Percentiles rank a stretch among this genome's conserved stretches.
Evolutionary conservation across 2,888 invertebrate species (phyloP).

Genomic region (Hemicrepidius hirtus): DNA sequence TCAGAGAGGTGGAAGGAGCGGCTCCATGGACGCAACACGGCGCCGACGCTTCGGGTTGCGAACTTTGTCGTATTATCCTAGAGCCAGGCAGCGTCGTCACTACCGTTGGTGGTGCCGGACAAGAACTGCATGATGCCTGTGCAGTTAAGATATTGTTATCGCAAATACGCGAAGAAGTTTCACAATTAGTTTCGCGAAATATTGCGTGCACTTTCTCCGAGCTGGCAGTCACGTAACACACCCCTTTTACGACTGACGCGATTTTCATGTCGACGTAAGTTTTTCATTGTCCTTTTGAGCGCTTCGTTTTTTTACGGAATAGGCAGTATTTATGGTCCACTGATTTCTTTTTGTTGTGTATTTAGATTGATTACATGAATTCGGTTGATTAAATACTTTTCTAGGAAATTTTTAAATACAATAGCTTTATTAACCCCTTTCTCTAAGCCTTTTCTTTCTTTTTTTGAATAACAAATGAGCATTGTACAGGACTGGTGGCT

Average conservation of each 20-base stretch:
- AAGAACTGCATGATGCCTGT: conserved; percentile 76
- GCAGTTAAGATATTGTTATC: conserved; percentile 2
- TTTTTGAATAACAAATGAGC: too few relatives aligned
- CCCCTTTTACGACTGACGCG: conserved; percentile 1
- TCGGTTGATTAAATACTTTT: background rate
- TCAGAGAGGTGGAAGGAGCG: conserved; percentile 88
- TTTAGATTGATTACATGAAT: background rate
- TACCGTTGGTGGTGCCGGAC: conserved; percentile 82
- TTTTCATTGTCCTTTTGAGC: conserved; percentile 3
- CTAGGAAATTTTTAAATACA: background rate
- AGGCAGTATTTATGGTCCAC: background rate
- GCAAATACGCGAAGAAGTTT: conserved; percentile 1
- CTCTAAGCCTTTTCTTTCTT: too few relatives aligned
- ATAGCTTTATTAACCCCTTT: background rate
- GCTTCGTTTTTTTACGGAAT: background rate
- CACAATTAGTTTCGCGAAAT: background rate
- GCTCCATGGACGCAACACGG: conserved; percentile 79
- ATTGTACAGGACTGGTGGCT: too few relatives aligned
- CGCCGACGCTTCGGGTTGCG: conserved; percentile 85
- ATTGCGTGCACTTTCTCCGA: background rate
- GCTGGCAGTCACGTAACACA: conserved; percentile 1
- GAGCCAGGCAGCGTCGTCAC: conserved; percentile 81
- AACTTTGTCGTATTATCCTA: conserved; percentile 91
- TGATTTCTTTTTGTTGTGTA: conserved; percentile 3
- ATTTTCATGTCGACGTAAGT: background rate